Evolutionary conservation across 2,888 invertebrate genomes (phyloP).

Genomic region (Tetanocera ferruginea): DNA sequence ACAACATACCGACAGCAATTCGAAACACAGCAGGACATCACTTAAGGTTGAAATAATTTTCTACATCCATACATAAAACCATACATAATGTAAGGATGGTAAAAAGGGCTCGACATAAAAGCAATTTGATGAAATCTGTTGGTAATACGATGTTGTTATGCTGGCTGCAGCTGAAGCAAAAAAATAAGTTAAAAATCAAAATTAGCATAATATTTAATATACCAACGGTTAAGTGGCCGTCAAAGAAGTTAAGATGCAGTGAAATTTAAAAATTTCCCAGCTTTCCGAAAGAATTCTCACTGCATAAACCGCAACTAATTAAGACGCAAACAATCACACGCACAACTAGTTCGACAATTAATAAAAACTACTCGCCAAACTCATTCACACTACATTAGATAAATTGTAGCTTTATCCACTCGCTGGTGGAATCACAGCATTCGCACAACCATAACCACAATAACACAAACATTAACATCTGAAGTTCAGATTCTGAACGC

Average conservation of each 20-base stretch:
- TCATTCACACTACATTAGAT: slow-evolving; percentile 51
- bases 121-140: slow-evolving; percentile 11
- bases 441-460: slow-evolving; percentile 38
- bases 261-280: not conserved
- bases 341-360: slow-evolving; percentile 45
- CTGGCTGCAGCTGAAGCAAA: not conserved
- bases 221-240: not conserved
- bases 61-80: not conserved
- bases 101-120: not conserved
- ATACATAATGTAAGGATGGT: not conserved
- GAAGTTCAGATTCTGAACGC: not conserved
- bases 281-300: not conserved
- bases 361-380: slow-evolving; percentile 46
- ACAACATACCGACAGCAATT: not conserved
- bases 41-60: not conserved
- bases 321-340: slow-evolving; percentile 32
- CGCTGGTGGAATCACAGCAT: slow-evolving; percentile 15
- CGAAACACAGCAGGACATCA: slow-evolving; percentile 1
- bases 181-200: too few relatives aligned
- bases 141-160: slow-evolving; percentile 25
- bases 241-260: not conserved
- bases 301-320: not conserved
- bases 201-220: not conserved
- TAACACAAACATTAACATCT: not conserved
- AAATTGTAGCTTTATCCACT: slow-evolving; percentile 3